These are phyloP conservation scores for Sinocyclocheilus maitianheensis DNA, from an alignment of 2,113 vertebrate genomes.

Conservation along the genomic window DNA sequence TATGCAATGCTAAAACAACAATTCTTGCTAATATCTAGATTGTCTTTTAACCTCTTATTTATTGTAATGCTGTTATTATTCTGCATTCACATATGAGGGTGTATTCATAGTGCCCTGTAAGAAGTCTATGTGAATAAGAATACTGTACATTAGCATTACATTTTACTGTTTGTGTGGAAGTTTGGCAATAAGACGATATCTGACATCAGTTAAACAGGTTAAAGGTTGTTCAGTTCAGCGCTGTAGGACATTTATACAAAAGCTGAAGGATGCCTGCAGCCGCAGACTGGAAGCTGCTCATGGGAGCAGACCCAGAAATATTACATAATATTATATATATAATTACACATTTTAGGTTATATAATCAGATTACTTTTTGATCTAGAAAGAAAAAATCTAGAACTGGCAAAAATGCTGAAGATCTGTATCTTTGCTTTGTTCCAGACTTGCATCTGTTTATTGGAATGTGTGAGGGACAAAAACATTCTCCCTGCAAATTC, in stretches of 20 bases:
- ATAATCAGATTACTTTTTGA: no score
- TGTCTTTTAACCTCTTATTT: background rate
- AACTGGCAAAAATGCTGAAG: background rate
- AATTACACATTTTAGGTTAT: no score
- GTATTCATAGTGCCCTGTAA: background rate
- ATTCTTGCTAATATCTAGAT: background rate
- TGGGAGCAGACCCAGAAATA: constrained; percentile 82
- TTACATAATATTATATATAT: no score
- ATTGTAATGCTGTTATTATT: no score
- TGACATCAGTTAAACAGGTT: background rate
- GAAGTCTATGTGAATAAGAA: background rate
- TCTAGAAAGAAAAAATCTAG: background rate
- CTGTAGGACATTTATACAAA: background rate
- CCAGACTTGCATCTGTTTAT: no score
- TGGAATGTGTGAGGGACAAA: background rate
- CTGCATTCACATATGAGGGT: background rate
- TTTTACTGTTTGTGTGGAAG: background rate
- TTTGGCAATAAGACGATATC: background rate
- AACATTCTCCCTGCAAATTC: background rate
- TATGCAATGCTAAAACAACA: background rate
- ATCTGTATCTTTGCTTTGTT: background rate
- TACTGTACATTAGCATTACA: background rate
- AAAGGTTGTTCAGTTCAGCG: background rate
- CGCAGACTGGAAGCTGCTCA: constrained; percentile 84
- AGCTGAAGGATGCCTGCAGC: constrained; percentile 76